Percentiles rank a stretch among this genome's conserved stretches.
phyloP scores from a whole-genome alignment of 1,140 invertebrate species.

The Monomorium pharaonis region DNA sequence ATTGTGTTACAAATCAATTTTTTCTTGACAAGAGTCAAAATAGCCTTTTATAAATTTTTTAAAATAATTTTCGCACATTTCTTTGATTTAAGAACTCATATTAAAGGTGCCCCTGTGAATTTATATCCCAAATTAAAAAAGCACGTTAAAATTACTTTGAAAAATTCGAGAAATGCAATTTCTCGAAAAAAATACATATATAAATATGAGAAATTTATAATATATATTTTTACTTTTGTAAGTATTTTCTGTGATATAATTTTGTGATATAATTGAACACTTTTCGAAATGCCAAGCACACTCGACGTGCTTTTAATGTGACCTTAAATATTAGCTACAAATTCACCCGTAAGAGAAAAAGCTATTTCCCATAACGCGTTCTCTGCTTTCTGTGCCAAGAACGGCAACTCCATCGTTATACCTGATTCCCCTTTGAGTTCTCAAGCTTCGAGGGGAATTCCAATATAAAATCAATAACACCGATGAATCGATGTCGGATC shows the following conservation, averaged over 20 bases:
- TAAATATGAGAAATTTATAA: too few relatives aligned
- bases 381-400: neutral
- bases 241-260: neutral
- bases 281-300: neutral
- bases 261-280: neutral
- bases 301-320: neutral
- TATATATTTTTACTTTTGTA: too few relatives aligned
- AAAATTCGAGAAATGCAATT: too few relatives aligned
- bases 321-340: constrained; percentile 3
- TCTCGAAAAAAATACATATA: too few relatives aligned
- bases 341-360: neutral
- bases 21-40: neutral
- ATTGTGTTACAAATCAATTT: neutral
- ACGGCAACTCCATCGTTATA: neutral
- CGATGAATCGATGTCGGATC: neutral
- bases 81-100: neutral
- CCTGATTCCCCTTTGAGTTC: neutral
- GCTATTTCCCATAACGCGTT: constrained; percentile 35
- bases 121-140: neutral
- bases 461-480: neutral
- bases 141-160: too few relatives aligned
- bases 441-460: neutral
- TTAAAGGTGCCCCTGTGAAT: neutral
- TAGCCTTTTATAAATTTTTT: neutral
- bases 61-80: neutral